Conservation (phyloP, 2,888 invertebrate genomes). For the Hypomecis punctinalis region DNA sequence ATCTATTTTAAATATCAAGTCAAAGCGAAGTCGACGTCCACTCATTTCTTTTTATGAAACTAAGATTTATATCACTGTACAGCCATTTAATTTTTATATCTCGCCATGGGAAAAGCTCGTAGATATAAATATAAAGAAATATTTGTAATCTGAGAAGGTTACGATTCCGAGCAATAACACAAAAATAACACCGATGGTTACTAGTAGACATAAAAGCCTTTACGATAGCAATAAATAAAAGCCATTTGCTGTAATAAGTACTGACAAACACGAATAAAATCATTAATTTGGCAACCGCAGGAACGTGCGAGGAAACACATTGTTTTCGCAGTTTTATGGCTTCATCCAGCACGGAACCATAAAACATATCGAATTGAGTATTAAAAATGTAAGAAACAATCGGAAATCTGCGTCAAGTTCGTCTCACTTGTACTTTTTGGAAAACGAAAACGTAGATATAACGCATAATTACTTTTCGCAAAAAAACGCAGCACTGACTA, state of each 20-base stretch:
- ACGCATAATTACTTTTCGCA: no score
- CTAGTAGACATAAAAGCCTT: slow-evolving; percentile 23
- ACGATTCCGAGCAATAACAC: slow-evolving; percentile 28
- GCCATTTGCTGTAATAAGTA: slow-evolving; percentile 33
- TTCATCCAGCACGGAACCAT: slow-evolving; percentile 54
- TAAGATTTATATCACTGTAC: slow-evolving; percentile 23
- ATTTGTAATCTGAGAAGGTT: slow-evolving; percentile 30
- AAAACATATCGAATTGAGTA: slow-evolving; percentile 69
- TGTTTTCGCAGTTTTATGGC: slow-evolving; percentile 61
- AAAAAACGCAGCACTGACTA: no score
- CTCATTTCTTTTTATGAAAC: slow-evolving; percentile 13
- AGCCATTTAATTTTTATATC: slow-evolving; percentile 26
- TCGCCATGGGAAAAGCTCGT: slow-evolving; percentile 21
- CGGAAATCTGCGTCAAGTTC: slow-evolving; percentile 44
- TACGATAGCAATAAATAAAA: slow-evolving; percentile 31
- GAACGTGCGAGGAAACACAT: slow-evolving; percentile 48
- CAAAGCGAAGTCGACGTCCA: not conserved
- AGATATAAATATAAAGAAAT: slow-evolving; percentile 26
- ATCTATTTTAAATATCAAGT: not conserved
- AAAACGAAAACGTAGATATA: not conserved
- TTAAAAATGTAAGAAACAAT: slow-evolving; percentile 67
- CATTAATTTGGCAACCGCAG: slow-evolving; percentile 32
- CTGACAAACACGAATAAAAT: slow-evolving; percentile 33
- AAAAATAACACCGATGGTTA: slow-evolving; percentile 29
- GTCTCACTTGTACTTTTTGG: not conserved